A percentile compares a stretch with the other conserved stretches of the same genome.
phyloP scores from a whole-genome alignment of 2,797 vertebrate genomes.

The Poecilia velifera region DNA sequence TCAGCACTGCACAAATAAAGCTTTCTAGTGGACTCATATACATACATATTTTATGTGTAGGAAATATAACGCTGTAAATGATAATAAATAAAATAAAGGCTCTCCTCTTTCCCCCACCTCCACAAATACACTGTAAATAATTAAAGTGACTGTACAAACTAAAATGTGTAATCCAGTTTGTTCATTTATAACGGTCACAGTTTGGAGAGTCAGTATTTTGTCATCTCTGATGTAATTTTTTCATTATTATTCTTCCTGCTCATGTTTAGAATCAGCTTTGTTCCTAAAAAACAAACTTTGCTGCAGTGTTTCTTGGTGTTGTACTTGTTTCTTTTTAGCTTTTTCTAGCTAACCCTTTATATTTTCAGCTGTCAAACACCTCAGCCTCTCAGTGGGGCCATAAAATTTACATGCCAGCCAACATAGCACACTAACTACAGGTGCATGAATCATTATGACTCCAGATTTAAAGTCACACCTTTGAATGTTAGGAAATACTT shows the following conservation, averaged over 20 bases:
- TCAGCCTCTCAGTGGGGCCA: background rate
- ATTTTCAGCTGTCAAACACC: background rate
- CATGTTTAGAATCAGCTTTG: background rate
- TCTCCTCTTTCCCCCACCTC: too few species aligned
- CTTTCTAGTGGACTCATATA: too few species aligned
- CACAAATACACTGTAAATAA: too few species aligned
- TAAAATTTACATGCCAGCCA: background rate
- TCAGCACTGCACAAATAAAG: too few species aligned
- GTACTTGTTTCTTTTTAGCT: background rate
- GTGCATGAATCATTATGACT: background rate
- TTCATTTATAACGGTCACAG: background rate
- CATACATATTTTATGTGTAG: too few species aligned
- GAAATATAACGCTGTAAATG: too few species aligned
- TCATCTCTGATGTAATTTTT: background rate
- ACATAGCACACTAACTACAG: background rate
- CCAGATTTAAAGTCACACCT: background rate
- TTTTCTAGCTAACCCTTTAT: background rate
- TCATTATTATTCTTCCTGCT: background rate
- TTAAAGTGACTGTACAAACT: background rate
- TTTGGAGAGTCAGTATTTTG: background rate
- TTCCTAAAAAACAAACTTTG: background rate
- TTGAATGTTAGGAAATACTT: background rate
- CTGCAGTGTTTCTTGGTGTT: background rate
- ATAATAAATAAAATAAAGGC: too few species aligned
- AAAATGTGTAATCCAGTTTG: background rate